These are phyloP conservation scores for Melanocharis versteri DNA, from an alignment of 2,113 vertebrate genomes.

Conservation along the genomic window DNA sequence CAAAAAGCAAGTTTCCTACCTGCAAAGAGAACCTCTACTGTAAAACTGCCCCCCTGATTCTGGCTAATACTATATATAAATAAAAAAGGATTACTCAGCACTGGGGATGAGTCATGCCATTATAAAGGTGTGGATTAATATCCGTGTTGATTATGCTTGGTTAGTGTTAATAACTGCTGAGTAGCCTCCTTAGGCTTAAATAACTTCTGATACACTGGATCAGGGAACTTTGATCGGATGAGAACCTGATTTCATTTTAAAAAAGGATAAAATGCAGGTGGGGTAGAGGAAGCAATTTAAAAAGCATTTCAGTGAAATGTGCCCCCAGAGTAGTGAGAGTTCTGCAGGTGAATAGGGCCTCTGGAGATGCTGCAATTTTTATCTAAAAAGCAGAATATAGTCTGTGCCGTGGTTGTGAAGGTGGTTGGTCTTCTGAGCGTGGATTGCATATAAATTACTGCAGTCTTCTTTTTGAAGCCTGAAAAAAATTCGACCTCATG, in stretches of 20 bases:
- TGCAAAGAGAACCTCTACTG: background rate
- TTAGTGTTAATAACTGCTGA: slow-evolving; percentile 10
- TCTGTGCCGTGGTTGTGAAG: background rate
- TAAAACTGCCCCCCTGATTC: background rate
- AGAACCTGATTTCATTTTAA: background rate
- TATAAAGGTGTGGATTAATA: slow-evolving; percentile 28
- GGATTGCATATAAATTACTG: background rate
- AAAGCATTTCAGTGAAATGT: background rate
- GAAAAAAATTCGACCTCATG: background rate
- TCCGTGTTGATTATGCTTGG: background rate
- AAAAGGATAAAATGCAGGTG: background rate
- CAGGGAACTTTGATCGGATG: background rate
- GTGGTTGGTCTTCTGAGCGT: background rate
- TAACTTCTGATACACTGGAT: background rate
- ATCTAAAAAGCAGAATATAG: background rate
- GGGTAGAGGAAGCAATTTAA: background rate
- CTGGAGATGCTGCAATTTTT: background rate
- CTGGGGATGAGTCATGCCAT: background rate
- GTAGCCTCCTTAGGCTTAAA: background rate
- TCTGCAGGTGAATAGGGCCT: background rate
- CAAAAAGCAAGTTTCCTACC: background rate
- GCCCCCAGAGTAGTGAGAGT: fast-evolving
- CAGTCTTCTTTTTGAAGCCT: background rate
- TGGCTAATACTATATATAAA: background rate
- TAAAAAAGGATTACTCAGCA: slow-evolving; percentile 5